phyloP scores from a whole-genome alignment of 2,113 vertebrate genomes.

The Gymnocephalus cernua region DNA sequence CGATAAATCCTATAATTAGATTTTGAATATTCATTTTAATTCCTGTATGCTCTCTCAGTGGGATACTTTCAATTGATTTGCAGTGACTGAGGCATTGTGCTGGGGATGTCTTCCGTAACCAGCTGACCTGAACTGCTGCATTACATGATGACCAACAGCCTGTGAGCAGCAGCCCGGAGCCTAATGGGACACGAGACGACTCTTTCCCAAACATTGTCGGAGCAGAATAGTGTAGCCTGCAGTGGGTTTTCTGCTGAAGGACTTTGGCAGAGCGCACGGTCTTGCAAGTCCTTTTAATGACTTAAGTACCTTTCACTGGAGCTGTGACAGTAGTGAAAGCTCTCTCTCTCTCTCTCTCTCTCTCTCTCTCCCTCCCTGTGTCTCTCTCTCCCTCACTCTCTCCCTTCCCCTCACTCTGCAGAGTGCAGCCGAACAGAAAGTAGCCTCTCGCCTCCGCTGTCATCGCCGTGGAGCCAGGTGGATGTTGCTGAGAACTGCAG shows the following conservation, averaged over 20 bases:
- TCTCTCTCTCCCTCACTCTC: neutral
- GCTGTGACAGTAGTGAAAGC: slow-evolving; percentile 42
- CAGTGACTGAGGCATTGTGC: slow-evolving; percentile 4
- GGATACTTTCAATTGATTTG: slow-evolving; percentile 12
- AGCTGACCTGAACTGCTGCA: slow-evolving; percentile 34
- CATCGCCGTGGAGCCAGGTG: slow-evolving; percentile 20
- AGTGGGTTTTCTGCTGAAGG: slow-evolving; percentile 21
- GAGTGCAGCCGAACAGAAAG: slow-evolving; percentile 60
- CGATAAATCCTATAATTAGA: neutral
- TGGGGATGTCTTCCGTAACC: neutral
- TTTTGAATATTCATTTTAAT: slow-evolving; percentile 11
- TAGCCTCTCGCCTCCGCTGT: slow-evolving; percentile 32
- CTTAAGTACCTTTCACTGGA: slow-evolving; percentile 32
- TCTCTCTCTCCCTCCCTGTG: neutral
- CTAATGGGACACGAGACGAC: slow-evolving; percentile 39
- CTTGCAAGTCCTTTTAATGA: slow-evolving; percentile 36
- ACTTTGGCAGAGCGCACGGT: neutral
- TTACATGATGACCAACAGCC: slow-evolving; percentile 41
- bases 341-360: neutral
- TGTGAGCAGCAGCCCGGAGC: slow-evolving; percentile 22
- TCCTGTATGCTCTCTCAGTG: neutral
- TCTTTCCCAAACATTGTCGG: slow-evolving; percentile 28
- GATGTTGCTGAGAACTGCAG: slow-evolving; percentile 34
- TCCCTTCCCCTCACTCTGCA: slow-evolving; percentile 61
- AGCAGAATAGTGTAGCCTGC: slow-evolving; percentile 7